phyloP scores from a whole-genome alignment of 1,140 invertebrate genomes.

The Cryptotermes secundus region DNA sequence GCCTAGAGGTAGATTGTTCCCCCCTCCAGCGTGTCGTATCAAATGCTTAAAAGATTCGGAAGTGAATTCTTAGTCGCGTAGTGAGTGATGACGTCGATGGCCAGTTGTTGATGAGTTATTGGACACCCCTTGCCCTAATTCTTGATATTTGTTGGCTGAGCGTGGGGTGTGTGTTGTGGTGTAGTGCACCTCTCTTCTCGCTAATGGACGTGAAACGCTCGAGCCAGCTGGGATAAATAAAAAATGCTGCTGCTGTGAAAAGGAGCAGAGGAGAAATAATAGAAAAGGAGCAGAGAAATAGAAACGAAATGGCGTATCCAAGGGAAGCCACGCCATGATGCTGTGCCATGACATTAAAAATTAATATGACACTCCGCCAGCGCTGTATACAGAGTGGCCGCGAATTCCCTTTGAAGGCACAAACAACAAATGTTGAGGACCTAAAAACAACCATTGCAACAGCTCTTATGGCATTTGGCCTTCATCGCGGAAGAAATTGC shows the following conservation, averaged over 20 bases:
- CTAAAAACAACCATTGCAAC: too few relatives aligned
- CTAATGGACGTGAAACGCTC: background rate
- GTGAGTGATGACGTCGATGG: too few relatives aligned
- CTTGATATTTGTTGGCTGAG: background rate
- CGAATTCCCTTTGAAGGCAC: too few relatives aligned
- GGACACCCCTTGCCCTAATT: too few relatives aligned
- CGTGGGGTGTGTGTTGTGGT: background rate
- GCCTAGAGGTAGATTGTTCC: too few relatives aligned
- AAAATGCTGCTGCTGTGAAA: background rate
- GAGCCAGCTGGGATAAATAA: background rate
- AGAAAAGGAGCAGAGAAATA: background rate
- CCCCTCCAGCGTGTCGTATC: too few relatives aligned
- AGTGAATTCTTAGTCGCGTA: too few relatives aligned
- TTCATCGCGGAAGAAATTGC: too few relatives aligned
- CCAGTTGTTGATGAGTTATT: too few relatives aligned
- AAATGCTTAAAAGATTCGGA: too few relatives aligned
- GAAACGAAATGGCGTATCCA: background rate
- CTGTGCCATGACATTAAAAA: background rate
- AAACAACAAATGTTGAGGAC: too few relatives aligned
- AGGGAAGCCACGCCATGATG: background rate
- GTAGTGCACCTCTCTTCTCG: background rate
- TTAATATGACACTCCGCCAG: background rate
- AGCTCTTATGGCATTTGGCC: too few relatives aligned
- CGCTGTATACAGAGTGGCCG: background rate
- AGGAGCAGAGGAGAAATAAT: background rate